Evolutionary conservation across 2,113 vertebrate genomes (phyloP).

Genomic region (Typhlomys cinereus): DNA sequence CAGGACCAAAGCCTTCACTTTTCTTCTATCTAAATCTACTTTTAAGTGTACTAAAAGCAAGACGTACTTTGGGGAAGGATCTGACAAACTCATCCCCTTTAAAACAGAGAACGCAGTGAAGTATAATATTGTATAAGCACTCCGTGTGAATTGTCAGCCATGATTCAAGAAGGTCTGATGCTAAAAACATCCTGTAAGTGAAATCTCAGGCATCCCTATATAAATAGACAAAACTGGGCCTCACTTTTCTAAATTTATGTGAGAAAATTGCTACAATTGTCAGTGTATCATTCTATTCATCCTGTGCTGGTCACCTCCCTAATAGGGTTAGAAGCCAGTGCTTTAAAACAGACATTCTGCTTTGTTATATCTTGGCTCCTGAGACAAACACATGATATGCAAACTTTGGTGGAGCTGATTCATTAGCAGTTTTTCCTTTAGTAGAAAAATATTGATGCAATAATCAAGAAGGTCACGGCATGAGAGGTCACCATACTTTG

Average conservation of each 20-base stretch:
- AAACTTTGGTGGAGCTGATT: conserved; percentile 42
- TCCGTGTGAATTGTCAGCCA: background rate
- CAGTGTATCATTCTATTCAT: background rate
- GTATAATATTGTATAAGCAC: background rate
- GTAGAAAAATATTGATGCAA: conserved; percentile 53
- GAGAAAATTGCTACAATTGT: background rate
- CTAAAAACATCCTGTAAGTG: background rate
- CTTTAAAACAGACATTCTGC: background rate
- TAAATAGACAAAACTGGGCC: background rate
- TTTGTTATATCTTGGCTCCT: background rate
- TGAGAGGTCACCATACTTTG: background rate
- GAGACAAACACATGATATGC: background rate
- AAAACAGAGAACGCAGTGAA: background rate
- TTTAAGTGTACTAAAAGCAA: background rate
- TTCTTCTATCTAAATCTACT: conserved; percentile 2
- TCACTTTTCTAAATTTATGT: conserved; percentile 14
- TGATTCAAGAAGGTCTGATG: background rate
- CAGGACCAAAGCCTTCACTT: background rate
- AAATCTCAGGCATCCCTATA: background rate
- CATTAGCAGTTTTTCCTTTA: conserved; percentile 49
- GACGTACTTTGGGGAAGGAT: background rate
- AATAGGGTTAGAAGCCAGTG: background rate
- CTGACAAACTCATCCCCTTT: background rate
- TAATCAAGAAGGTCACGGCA: conserved; percentile 43
- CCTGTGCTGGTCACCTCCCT: background rate